Evolutionary conservation across 2,113 vertebrate species (phyloP), one percentile per base, ranked within the genome.

Genomic region (Clarias gariepinus): DNA sequence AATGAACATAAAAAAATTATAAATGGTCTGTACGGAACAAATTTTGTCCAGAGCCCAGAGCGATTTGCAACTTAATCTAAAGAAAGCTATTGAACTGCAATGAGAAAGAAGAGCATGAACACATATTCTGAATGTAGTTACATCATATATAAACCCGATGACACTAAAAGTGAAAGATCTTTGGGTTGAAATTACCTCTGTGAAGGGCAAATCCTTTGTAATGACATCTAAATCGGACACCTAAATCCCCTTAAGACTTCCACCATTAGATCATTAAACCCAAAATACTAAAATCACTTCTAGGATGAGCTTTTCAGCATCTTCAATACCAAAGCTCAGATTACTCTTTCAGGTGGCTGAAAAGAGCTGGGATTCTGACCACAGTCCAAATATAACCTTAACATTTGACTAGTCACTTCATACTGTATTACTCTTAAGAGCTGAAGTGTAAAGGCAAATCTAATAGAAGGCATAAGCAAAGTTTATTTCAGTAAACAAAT

Each of bases 141-240:
- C 11, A 53, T 30, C 18, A 63, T 80, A 74, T 30, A 81, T 86
- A 90, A 91, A 11, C 47, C 33, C 4, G 18, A 36, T 41, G 23
- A 79, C 60, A 79, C 5, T 21, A 30, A 30, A 73, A 82, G 66
- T 55, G 41, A 81, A 63, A 68, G 71, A 52, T 55, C 41, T 36
- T 80, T 3, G 82, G 74, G 84, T 71, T 69, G 47, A 88, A 89
- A 90, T 88, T 33, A 86, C 23, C 79, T 61, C 52, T 64, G 57
- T 52, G 47, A 13, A 88, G 90, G 84, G 87, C 74, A 84, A 71
- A 83, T 88, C 85, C 41, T 88, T 77, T 90, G 85, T 92, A 93
- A 94, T 91, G 87, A 86, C 81, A 85, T 91, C 86, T 92, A 93
- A 94, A 91, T 94, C 86, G 93, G 85, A 88, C 87, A 76, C 77